phyloP scores from a whole-genome alignment of 1,140 invertebrate genomes.

The Scaptodrosophila lebanonensis region DNA sequence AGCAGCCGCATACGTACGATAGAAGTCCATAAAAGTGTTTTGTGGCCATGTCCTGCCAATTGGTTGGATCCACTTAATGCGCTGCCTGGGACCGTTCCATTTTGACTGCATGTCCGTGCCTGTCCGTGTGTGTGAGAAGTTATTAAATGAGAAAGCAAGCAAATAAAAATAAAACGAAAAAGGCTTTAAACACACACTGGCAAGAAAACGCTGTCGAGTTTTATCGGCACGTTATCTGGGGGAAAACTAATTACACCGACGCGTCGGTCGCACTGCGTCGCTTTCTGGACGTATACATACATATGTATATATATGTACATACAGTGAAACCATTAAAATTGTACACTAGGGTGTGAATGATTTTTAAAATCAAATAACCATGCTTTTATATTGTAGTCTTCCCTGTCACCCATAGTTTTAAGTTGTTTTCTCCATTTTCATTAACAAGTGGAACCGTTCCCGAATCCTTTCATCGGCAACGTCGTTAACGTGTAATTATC shows the following conservation, averaged over 20 bases:
- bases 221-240: constrained; percentile 54
- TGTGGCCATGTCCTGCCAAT: constrained; percentile 39
- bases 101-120: too few relatives aligned
- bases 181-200: constrained; percentile 51
- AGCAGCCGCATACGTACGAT: constrained; percentile 25
- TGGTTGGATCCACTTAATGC: constrained; percentile 52
- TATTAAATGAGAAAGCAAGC: constrained; percentile 26
- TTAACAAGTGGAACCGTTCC: too few relatives aligned
- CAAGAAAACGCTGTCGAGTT: constrained; percentile 47
- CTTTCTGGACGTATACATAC: not conserved
- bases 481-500: too few relatives aligned
- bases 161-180: constrained; percentile 64
- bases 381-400: too few relatives aligned
- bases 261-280: constrained; percentile 13
- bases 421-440: too few relatives aligned
- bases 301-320: not conserved
- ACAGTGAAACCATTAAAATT: too few relatives aligned
- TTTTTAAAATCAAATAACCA: too few relatives aligned
- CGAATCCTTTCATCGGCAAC: too few relatives aligned
- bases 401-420: too few relatives aligned
- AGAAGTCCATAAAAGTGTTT: constrained; percentile 49
- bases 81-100: constrained; percentile 27
- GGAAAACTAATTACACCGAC: constrained; percentile 50
- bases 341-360: too few relatives aligned
- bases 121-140: constrained; percentile 1